phyloP scores from a whole-genome alignment of 2,888 invertebrate species.

The Stenurella melanura region DNA sequence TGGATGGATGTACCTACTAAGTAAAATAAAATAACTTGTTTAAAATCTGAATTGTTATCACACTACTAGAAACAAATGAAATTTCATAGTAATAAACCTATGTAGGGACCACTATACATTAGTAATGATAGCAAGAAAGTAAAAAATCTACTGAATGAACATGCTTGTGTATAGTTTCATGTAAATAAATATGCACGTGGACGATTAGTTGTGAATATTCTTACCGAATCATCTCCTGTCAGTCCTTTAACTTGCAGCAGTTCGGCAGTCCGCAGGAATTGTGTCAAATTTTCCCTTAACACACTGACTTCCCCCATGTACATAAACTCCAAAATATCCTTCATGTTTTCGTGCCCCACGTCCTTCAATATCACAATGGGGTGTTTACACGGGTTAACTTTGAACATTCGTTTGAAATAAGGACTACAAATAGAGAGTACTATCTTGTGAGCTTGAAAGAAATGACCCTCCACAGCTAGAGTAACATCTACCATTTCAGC shows the following conservation, averaged over 20 bases:
- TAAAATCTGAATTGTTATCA: too few species aligned
- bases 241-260: constrained; percentile 83
- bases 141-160: too few species aligned
- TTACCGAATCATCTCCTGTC: constrained; percentile 75
- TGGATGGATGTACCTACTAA: too few species aligned
- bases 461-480: constrained; percentile 85
- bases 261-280: constrained; percentile 83
- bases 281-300: constrained; percentile 80
- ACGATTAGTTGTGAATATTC: constrained; percentile 44
- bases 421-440: constrained; percentile 87
- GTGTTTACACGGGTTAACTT: constrained; percentile 83
- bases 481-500: constrained; percentile 87
- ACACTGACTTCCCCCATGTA: constrained; percentile 85
- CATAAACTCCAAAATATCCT: constrained; percentile 84
- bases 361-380: constrained; percentile 84
- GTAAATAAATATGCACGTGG: too few species aligned
- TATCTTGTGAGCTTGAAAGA: constrained; percentile 85
- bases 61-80: too few species aligned
- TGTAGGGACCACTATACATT: too few species aligned
- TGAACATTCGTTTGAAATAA: constrained; percentile 85
- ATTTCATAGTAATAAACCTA: too few species aligned
- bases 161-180: too few species aligned
- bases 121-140: too few species aligned
- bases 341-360: constrained; percentile 81
- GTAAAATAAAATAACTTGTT: too few species aligned